These are phyloP conservation scores for Cheilosia grossa DNA, from an alignment of 2,888 invertebrate species.

Conservation along the genomic window DNA sequence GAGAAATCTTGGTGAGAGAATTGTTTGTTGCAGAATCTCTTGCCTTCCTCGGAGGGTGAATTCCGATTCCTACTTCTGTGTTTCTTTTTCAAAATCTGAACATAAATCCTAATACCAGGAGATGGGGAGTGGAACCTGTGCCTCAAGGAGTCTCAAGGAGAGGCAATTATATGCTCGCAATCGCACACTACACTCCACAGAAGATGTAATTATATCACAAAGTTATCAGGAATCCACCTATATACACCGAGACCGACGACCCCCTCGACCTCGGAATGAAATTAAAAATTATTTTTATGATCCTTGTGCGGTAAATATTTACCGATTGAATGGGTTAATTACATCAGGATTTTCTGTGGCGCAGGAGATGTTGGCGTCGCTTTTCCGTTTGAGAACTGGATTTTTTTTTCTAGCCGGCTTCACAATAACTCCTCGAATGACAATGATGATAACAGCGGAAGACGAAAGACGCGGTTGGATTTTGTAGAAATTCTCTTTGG, in stretches of 20 bases:
- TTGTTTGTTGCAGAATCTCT: conserved; percentile 41
- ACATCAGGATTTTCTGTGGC: conserved; percentile 65
- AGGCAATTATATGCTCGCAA: conserved; percentile 59
- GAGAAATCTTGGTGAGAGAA: conserved; percentile 36
- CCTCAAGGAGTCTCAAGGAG: conserved; percentile 3
- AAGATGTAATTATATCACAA: conserved; percentile 44
- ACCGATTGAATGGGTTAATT: conserved; percentile 76
- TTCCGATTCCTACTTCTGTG: background rate
- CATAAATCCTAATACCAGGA: conserved; percentile 35
- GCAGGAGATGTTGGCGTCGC: conserved; percentile 19
- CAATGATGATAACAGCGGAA: conserved; percentile 23
- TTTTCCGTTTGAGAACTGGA: conserved; percentile 5
- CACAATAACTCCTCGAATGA: conserved; percentile 29
- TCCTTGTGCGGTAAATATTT: conserved; percentile 75
- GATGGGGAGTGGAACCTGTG: conserved; percentile 5
- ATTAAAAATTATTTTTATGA: conserved; percentile 76
- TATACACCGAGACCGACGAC: too few species aligned
- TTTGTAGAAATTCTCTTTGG: background rate
- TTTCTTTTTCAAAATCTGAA: conserved; percentile 44
- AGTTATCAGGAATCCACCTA: conserved; percentile 20
- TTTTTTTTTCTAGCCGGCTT: background rate
- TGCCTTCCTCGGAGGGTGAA: conserved; percentile 9
- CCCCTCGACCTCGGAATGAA: conserved; percentile 65
- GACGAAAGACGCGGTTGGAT: conserved; percentile 14
- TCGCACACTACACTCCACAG: conserved; percentile 19